These are phyloP conservation scores for Syrphus vitripennis DNA, from an alignment of 2,888 invertebrate species.

Conservation along the genomic window DNA sequence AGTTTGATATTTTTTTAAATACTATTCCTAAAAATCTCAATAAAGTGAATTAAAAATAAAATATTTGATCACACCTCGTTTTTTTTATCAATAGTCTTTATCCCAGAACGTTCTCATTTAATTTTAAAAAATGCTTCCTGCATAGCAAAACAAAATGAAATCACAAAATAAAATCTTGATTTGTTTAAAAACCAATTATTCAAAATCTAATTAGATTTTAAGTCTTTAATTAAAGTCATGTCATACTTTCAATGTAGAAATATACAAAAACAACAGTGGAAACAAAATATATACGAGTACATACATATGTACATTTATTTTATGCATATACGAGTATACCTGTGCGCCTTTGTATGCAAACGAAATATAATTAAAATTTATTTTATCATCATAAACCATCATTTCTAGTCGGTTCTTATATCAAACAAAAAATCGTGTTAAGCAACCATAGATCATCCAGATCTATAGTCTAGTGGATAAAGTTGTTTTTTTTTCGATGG, in stretches of 20 bases:
- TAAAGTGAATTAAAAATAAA: too few relatives aligned
- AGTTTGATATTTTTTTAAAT: too few relatives aligned
- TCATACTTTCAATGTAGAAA: not conserved
- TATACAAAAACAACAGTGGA: not conserved
- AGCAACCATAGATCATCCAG: conserved; percentile 35
- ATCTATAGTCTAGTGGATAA: not conserved
- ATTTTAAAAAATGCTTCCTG: not conserved
- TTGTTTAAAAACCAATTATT: not conserved
- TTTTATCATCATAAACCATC: conserved; percentile 36
- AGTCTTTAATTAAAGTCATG: conserved; percentile 27
- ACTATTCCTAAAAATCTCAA: too few relatives aligned
- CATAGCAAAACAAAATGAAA: not conserved
- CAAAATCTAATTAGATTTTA: conserved; percentile 4
- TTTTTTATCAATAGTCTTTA: too few relatives aligned
- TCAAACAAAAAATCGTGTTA: conserved; percentile 38
- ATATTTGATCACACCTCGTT: too few relatives aligned
- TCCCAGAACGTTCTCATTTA: too few relatives aligned
- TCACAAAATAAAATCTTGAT: not conserved
- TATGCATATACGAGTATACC: too few relatives aligned
- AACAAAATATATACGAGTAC: conserved; percentile 3
- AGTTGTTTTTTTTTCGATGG: not conserved
- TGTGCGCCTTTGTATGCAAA: conserved; percentile 1
- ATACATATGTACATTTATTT: too few relatives aligned
- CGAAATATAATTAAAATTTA: conserved; percentile 30
- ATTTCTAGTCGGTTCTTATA: not conserved